Conservation (phyloP, 2,113 vertebrate genomes). For the Xyliphius kryptos region DNA sequence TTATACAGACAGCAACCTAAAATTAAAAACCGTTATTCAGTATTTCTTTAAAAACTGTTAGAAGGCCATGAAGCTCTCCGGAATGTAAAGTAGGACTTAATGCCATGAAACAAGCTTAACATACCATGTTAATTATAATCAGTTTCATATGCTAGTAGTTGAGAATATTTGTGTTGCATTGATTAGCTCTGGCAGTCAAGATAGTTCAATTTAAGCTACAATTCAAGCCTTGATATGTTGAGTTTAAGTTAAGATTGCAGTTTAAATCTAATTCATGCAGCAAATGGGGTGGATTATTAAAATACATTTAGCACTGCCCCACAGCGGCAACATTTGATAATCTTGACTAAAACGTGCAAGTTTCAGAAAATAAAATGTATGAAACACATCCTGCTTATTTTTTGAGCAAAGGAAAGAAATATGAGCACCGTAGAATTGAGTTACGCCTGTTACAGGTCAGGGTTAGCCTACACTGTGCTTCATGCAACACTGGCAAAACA, state of each 20-base stretch:
- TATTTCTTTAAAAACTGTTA: not conserved
- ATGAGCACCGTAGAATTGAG: conserved; percentile 2
- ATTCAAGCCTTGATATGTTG: conserved; percentile 21
- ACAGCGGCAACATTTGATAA: no score
- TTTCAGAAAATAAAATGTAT: no score
- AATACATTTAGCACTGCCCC: no score
- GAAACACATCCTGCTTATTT: no score
- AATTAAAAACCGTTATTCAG: no score
- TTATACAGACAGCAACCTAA: no score
- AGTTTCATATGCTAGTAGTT: conserved; percentile 36
- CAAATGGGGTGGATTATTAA: no score
- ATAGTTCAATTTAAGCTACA: conserved; percentile 16
- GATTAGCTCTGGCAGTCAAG: conserved; percentile 31
- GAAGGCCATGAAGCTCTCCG: not conserved
- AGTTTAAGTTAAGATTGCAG: no score
- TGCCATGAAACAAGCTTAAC: conserved; percentile 11
- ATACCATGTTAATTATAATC: conserved; percentile 30
- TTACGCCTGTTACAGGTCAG: conserved; percentile 7
- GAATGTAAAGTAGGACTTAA: no score
- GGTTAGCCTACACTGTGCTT: conserved; percentile 9
- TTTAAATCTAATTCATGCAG: no score
- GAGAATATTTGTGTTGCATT: conserved; percentile 45
- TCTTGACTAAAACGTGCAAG: no score
- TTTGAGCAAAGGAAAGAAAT: not conserved
- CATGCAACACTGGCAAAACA: conserved; percentile 6